phyloP scores from a whole-genome alignment of 2,888 invertebrate genomes.

The Mesoligia furuncula region DNA sequence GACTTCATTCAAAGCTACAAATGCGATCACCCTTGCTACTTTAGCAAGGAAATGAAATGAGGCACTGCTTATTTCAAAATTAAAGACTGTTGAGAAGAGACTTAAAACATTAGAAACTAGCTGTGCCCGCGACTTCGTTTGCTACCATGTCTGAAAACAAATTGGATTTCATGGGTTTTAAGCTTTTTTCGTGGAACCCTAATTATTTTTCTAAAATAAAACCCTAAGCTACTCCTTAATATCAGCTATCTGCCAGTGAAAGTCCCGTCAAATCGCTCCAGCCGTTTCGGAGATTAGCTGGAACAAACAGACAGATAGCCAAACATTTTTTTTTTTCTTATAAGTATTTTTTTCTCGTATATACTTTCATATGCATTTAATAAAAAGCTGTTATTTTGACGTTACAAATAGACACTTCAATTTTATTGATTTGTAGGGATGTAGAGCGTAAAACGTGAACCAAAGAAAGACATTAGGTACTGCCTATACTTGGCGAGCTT shows the following conservation, averaged over 20 bases:
- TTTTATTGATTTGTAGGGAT: background rate
- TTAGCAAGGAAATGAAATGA: background rate
- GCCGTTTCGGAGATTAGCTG: background rate
- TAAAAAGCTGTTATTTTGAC: background rate
- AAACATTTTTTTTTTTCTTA: too few species aligned
- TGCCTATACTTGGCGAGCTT: background rate
- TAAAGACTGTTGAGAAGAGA: background rate
- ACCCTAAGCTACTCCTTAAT: background rate
- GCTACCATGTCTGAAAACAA: background rate
- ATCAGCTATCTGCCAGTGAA: background rate
- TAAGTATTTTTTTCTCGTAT: too few species aligned
- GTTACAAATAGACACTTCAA: background rate
- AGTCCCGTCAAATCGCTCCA: background rate
- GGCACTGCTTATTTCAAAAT: background rate
- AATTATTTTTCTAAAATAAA: background rate
- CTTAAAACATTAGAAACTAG: background rate
- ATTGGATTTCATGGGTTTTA: background rate
- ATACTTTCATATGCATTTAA: too few species aligned
- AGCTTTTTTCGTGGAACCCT: background rate
- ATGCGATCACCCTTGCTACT: background rate
- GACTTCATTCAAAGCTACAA: background rate
- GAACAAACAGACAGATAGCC: background rate
- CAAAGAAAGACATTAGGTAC: background rate
- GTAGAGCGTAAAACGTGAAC: background rate
- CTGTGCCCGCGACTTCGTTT: background rate